These are phyloP conservation scores for Eunapius fragilis DNA, from an alignment of 37 sponge, comb jelly and placozoan genomes.

Conservation along the genomic window DNA sequence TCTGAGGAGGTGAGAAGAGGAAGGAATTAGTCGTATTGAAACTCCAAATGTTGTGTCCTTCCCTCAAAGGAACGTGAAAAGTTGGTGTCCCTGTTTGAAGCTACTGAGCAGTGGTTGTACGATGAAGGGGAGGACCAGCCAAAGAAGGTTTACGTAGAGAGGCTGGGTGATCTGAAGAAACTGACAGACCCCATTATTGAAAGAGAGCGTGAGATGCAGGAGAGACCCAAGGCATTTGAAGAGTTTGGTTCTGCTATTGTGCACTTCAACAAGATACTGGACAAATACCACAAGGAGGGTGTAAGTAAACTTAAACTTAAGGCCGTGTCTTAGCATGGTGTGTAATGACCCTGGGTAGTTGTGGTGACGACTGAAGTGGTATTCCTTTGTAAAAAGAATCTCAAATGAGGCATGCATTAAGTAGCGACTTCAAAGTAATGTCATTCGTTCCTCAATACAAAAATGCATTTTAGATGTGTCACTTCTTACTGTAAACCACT, in stretches of 20 bases:
- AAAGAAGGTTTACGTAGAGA: conserved; percentile 87
- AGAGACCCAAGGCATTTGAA: conserved; percentile 77
- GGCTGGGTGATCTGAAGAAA: conserved; percentile 75
- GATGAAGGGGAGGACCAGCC: conserved; percentile 96
- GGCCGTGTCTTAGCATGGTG: too few species aligned
- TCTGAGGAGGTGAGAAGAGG: conserved; percentile 55
- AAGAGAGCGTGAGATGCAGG: conserved; percentile 68
- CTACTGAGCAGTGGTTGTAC: conserved; percentile 97
- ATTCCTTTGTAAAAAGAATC: neutral
- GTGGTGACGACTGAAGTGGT: too few species aligned
- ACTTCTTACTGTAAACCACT: neutral
- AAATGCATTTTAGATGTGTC: neutral
- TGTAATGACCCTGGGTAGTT: neutral
- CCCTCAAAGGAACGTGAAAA: conserved; percentile 28
- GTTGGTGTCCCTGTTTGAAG: conserved; percentile 46
- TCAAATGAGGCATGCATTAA: too few species aligned
- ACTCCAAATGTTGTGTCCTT: neutral
- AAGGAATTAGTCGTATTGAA: too few species aligned
- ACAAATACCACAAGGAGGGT: conserved; percentile 15
- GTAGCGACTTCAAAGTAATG: too few species aligned
- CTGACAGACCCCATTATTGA: conserved; percentile 67
- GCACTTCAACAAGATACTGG: conserved; percentile 88
- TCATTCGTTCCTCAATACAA: too few species aligned
- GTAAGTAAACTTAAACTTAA: conserved; percentile 30
- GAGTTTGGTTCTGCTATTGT: conserved; percentile 66